Conservation (phyloP, 2,888 invertebrate species). For the Caradrina clavipalpis region DNA sequence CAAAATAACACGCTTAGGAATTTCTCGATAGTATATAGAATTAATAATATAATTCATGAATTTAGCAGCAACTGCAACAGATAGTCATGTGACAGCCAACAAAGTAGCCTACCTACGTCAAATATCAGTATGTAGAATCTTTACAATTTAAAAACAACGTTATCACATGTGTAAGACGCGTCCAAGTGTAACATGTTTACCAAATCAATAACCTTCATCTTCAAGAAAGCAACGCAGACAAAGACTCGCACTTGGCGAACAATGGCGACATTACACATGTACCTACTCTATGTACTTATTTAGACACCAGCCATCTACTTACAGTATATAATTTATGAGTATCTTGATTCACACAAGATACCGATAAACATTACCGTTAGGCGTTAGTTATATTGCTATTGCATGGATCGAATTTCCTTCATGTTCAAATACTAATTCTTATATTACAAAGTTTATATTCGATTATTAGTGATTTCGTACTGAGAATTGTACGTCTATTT, state of each 20-base stretch:
- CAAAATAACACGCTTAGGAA: background rate
- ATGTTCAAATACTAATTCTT: background rate
- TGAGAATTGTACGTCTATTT: background rate
- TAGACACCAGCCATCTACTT: slow-evolving; percentile 40
- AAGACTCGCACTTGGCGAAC: slow-evolving; percentile 56
- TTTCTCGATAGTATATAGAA: background rate
- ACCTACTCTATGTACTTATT: slow-evolving; percentile 48
- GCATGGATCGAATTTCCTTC: slow-evolving; percentile 7
- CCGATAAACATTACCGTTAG: slow-evolving; percentile 38
- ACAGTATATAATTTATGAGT: slow-evolving; percentile 54
- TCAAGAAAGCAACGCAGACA: slow-evolving; percentile 55
- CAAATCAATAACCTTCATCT: slow-evolving; percentile 60
- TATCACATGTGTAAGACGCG: slow-evolving; percentile 15
- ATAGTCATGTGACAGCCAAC: no score
- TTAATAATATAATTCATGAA: no score
- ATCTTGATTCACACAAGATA: slow-evolving; percentile 40
- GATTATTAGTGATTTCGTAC: background rate
- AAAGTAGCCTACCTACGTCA: background rate
- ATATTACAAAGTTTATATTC: background rate
- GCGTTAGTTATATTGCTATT: slow-evolving; percentile 11
- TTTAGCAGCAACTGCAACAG: no score
- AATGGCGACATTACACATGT: slow-evolving; percentile 62
- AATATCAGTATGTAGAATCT: background rate
- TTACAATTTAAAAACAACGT: slow-evolving; percentile 20
- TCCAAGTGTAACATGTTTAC: slow-evolving; percentile 36